Evolutionary conservation across 1,140 invertebrate species (phyloP).

Genomic region (Nymphalis io): DNA sequence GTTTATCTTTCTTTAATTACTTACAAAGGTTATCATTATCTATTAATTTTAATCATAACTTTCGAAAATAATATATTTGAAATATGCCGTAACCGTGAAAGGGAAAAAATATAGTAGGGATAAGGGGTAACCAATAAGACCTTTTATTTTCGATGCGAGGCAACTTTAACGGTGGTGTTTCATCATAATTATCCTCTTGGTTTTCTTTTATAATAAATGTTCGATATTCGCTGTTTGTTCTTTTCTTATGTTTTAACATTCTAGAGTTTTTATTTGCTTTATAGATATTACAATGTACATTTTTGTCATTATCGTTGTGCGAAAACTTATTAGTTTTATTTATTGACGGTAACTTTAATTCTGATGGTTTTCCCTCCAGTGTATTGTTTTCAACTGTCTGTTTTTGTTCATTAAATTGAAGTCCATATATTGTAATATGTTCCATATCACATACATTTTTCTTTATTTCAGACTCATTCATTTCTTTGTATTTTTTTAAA

Average conservation of each 20-base stretch:
- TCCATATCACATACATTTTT: constrained; percentile 63
- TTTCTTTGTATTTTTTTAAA: constrained; percentile 14
- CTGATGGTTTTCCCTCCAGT: constrained; percentile 24
- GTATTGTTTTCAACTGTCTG: constrained; percentile 30
- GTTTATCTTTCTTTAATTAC: too few relatives aligned
- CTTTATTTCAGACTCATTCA: constrained; percentile 32
- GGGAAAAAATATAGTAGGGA: background rate
- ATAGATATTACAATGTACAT: constrained; percentile 37
- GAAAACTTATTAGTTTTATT: constrained; percentile 53
- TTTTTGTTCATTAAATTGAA: constrained; percentile 51
- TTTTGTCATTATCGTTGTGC: constrained; percentile 35
- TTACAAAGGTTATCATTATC: too few relatives aligned
- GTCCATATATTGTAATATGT: constrained; percentile 69
- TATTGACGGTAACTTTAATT: constrained; percentile 66
- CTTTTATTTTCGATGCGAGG: constrained; percentile 71
- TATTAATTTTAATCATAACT: background rate
- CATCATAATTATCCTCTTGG: constrained; percentile 58
- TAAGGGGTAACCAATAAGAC: constrained; percentile 37
- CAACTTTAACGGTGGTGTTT: constrained; percentile 70
- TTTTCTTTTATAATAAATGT: constrained; percentile 66
- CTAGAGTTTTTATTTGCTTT: constrained; percentile 50
- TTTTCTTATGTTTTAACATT: constrained; percentile 55
- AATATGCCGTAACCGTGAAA: constrained; percentile 6
- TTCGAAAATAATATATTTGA: constrained; percentile 8
- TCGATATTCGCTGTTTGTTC: constrained; percentile 55